Conservation (phyloP, 2,797 vertebrate genomes). For the Pyrocephalus nanus region DNA sequence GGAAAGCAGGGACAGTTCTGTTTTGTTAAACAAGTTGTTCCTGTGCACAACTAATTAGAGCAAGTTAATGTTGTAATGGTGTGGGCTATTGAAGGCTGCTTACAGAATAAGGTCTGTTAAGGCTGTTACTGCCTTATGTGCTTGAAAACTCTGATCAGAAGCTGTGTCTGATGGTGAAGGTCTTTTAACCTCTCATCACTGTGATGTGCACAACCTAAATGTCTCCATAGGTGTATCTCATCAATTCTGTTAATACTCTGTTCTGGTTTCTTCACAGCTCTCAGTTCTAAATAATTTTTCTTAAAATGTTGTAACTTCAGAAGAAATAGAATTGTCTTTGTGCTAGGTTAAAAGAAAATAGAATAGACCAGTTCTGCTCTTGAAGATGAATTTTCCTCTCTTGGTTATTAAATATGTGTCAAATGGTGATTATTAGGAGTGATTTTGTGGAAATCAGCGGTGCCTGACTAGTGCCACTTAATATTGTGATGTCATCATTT, state of each 20-base stretch:
- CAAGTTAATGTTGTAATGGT: not conserved
- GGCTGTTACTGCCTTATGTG: not conserved
- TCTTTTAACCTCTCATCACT: not conserved
- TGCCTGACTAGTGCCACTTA: constrained; percentile 2
- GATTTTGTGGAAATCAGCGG: not conserved
- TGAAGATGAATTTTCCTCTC: constrained; percentile 3
- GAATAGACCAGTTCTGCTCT: not conserved
- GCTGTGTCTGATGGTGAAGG: not conserved
- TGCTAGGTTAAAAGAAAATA: not conserved
- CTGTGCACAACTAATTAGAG: not conserved
- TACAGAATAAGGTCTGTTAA: not conserved
- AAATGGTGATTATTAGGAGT: not conserved
- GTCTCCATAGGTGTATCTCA: not conserved
- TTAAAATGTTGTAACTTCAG: not conserved
- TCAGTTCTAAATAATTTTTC: not conserved
- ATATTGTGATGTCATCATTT: constrained; percentile 44
- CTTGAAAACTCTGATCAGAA: not conserved
- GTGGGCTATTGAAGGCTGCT: not conserved
- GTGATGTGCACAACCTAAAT: not conserved
- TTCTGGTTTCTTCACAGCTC: not conserved
- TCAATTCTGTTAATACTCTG: not conserved
- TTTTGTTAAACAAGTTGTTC: not conserved
- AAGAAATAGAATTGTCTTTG: not conserved
- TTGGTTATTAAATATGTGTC: not conserved
- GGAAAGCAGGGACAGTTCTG: not conserved